Evolutionary conservation across 2,797 vertebrate genomes (phyloP), one percentile per base, ranked within the genome.

Genomic region (Knipowitschia caucasica): DNA sequence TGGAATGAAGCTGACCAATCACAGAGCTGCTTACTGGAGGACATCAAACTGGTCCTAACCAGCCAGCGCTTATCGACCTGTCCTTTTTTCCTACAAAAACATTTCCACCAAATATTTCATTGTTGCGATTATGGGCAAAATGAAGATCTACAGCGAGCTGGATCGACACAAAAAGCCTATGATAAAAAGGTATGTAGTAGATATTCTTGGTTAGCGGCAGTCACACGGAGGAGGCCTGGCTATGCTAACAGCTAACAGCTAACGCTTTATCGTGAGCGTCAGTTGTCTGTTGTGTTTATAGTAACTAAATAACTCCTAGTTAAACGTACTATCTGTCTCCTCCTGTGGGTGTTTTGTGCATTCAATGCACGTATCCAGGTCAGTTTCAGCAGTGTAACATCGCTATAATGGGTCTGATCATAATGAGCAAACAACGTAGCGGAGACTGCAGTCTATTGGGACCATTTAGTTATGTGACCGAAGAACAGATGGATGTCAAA

Each of bases 171-270:
- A 68, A 84, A 85, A 80, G 38, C 42, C 27, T 53, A 77, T 82
- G 17, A 86, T 90, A 68, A 91, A 89, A 92, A 90, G 91, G 91
- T 91, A 76, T 7, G 83, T 65, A n/a, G n/a, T n/a, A 0, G n/a
- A 2, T 10, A 6, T 4, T 24, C 5, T 1, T 30, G 38, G 30
- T n/a, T n/a, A n/a, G n/a, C n/a, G n/a, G n/a, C n/a, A n/a, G n/a
- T n/a, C n/a, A n/a, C 42, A 15, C 15, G 34, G 3, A 3, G 27
- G 12, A 29, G 38, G 11, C 38, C 51, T 63, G 50, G 60, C 62
- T 18, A 34, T 25, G 8, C 53, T 54, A 69, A 62, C 57, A 17
- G 38, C 43, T 50, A 27, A 29, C 42, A 7, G 40, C 40, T 43
- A 25, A 24, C 2, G 39, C 21, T 25, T 25, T 23, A n/a, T n/a